Conservation (phyloP, 2,797 vertebrate genomes). For the Fringilla coelebs region DNA sequence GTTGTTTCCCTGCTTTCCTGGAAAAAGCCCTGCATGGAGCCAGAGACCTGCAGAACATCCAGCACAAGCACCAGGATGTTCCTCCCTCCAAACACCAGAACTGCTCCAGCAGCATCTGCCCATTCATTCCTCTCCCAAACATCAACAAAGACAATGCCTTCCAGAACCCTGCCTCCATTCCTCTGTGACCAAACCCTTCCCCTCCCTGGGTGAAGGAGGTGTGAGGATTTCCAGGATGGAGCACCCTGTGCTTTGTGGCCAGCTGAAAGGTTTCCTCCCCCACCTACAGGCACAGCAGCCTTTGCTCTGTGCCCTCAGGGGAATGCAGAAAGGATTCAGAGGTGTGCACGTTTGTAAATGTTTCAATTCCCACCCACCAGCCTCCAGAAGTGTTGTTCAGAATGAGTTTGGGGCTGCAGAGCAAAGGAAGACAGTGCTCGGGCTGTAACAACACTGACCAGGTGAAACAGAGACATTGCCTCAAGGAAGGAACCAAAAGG, state of each 20-base stretch:
- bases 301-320: background rate
- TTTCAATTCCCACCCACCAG: background rate
- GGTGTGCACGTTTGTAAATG: rapidly evolving
- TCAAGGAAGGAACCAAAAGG: background rate
- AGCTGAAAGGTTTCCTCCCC: background rate
- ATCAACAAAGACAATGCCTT: rapidly evolving
- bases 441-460: background rate
- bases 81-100: background rate
- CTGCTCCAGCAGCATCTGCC: background rate
- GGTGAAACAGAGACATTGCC: background rate
- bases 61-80: background rate
- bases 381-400: background rate
- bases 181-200: background rate
- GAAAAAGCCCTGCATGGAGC: background rate
- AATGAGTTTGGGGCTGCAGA: background rate
- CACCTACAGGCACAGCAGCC: background rate
- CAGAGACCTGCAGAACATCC: background rate
- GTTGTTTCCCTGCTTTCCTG: background rate
- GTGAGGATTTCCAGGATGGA: background rate
- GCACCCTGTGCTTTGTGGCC: background rate
- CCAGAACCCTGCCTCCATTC: background rate
- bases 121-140: background rate
- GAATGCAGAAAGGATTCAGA: background rate
- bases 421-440: background rate
- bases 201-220: background rate